Percentiles rank a stretch among this genome's conserved stretches.
Conservation (phyloP, 2,113 vertebrate genomes). For the Gymnarchus niloticus region DNA sequence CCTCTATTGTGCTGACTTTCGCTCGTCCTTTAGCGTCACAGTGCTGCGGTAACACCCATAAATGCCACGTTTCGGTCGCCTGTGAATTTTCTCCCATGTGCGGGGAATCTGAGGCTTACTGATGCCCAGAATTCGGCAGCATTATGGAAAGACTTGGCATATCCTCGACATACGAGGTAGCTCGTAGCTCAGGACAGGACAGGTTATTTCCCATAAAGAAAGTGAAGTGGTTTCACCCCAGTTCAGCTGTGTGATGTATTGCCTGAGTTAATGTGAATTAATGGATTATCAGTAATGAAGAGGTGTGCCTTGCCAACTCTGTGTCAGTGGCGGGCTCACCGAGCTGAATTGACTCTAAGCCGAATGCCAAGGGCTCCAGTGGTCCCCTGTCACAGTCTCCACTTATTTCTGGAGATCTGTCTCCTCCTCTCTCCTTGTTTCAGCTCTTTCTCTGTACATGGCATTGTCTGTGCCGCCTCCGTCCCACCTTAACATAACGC, state of each 20-base stretch:
- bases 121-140: neutral
- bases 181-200: neutral
- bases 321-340: neutral
- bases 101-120: neutral
- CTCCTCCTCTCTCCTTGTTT: neutral
- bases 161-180: too few relatives aligned
- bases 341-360: constrained; percentile 2
- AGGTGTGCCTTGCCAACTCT: neutral
- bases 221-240: neutral
- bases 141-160: neutral
- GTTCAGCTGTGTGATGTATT: neutral
- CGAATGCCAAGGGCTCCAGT: neutral
- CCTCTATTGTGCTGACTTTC: neutral
- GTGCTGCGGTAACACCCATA: neutral
- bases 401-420: neutral
- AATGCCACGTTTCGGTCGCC: neutral
- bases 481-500: neutral
- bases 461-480: neutral
- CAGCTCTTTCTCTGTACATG: neutral
- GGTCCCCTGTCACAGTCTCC: neutral
- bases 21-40: neutral
- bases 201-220: neutral
- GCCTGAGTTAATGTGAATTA: constrained; percentile 8
- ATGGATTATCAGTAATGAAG: constrained; percentile 16
- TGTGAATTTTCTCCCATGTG: neutral